phyloP scores from a whole-genome alignment of 2,113 vertebrate genomes.

The Alethe castanea region DNA sequence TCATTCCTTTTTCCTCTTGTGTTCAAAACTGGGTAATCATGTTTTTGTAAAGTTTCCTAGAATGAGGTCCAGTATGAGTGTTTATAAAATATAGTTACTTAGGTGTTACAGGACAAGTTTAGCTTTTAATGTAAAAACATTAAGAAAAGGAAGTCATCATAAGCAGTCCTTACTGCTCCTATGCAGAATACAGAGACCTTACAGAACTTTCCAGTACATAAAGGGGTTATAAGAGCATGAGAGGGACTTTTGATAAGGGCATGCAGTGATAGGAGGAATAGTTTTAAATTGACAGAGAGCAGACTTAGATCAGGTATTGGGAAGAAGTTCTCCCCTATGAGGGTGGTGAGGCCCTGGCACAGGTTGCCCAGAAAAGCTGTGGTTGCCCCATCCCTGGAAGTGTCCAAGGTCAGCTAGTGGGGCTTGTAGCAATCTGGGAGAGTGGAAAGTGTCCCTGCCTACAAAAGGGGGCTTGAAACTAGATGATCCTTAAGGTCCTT shows the following conservation, averaged over 20 bases:
- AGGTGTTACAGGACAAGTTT: background rate
- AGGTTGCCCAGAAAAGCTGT: background rate
- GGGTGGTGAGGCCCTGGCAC: background rate
- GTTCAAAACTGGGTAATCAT: background rate
- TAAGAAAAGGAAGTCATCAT: background rate
- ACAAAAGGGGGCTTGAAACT: rapidly evolving
- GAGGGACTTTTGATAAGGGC: background rate
- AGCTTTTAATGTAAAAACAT: background rate
- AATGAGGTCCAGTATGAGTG: background rate
- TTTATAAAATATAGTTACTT: background rate
- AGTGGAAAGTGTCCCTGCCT: background rate
- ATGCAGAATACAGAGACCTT: background rate
- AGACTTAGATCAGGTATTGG: background rate
- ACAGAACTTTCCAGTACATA: background rate
- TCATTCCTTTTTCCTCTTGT: background rate
- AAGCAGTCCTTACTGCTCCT: background rate
- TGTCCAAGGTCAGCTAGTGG: background rate
- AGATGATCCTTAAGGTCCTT: background rate
- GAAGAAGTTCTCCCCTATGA: background rate
- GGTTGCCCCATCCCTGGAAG: background rate
- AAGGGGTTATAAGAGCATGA: background rate
- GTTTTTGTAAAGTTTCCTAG: background rate
- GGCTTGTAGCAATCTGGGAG: background rate
- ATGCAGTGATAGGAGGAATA: background rate
- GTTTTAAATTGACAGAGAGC: background rate